Evolutionary conservation across 1,140 invertebrate species (phyloP).

Genomic region (Pemphigus obesinymphae): DNA sequence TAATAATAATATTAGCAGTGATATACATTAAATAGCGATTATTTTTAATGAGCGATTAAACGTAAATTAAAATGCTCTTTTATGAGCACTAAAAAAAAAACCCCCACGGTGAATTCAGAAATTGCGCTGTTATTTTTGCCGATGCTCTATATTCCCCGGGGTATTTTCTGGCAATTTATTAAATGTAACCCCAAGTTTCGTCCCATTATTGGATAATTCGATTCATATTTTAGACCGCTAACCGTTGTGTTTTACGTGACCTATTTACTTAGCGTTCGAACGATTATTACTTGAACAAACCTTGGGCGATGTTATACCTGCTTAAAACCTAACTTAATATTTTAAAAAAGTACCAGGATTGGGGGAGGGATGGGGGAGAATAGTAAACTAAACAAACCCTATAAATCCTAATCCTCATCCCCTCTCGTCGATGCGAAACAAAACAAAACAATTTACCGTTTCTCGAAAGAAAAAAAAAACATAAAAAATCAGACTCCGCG

Average conservation of each 20-base stretch:
- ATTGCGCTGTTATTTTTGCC: background rate
- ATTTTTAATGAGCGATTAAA: constrained; percentile 7
- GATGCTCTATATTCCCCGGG: background rate
- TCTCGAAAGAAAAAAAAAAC: background rate
- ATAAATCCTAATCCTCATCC: background rate
- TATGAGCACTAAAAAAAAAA: constrained; percentile 8
- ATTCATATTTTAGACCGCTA: constrained; percentile 15
- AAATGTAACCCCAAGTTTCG: background rate
- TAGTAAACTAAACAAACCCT: background rate
- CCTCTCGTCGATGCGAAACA: background rate
- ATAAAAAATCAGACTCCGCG: background rate
- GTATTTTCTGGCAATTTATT: background rate
- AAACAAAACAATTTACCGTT: background rate
- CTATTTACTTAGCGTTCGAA: background rate
- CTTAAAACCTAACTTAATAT: too few species aligned
- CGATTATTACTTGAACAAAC: background rate
- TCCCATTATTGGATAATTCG: background rate
- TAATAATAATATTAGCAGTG: background rate
- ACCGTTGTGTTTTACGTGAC: constrained; percentile 10
- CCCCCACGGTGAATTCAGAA: background rate
- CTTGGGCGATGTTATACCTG: background rate
- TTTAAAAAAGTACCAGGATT: background rate
- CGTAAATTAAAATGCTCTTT: background rate
- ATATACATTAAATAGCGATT: background rate
- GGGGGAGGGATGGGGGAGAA: background rate